phyloP scores from a whole-genome alignment of 2,888 invertebrate species.

The Podabrus alpinus region DNA sequence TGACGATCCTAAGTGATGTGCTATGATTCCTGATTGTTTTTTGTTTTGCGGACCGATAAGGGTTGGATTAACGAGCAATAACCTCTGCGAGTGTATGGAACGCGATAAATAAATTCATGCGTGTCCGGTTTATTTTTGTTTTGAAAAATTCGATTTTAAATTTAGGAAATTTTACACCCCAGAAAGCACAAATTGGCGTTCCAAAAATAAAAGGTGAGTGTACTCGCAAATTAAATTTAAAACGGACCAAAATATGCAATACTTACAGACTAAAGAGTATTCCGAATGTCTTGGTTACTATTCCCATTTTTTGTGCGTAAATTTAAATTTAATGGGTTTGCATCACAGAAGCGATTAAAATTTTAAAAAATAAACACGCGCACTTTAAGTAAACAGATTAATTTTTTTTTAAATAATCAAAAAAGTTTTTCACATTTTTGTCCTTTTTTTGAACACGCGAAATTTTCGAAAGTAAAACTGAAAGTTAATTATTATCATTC shows the following conservation, averaged over 20 bases:
- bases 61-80: neutral
- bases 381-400: neutral
- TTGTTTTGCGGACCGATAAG: neutral
- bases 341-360: neutral
- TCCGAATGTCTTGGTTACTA: conserved; percentile 77
- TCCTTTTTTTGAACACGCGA: neutral
- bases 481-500: neutral
- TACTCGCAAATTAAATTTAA: conserved; percentile 6
- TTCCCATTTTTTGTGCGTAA: conserved; percentile 62
- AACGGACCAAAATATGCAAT: conserved; percentile 4
- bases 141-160: neutral
- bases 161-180: neutral
- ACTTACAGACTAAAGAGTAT: conserved; percentile 83
- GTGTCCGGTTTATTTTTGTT: neutral
- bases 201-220: neutral
- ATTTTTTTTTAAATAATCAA: neutral
- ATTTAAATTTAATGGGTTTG: neutral
- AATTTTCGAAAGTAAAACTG: neutral
- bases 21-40: neutral
- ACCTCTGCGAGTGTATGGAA: neutral
- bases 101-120: neutral
- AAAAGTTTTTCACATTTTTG: neutral
- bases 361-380: neutral
- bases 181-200: conserved; percentile 1
- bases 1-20: neutral